Percentiles rank a stretch among this genome's conserved stretches.
Conservation (phyloP, 2,797 vertebrate species). For the Falco rusticolus region DNA sequence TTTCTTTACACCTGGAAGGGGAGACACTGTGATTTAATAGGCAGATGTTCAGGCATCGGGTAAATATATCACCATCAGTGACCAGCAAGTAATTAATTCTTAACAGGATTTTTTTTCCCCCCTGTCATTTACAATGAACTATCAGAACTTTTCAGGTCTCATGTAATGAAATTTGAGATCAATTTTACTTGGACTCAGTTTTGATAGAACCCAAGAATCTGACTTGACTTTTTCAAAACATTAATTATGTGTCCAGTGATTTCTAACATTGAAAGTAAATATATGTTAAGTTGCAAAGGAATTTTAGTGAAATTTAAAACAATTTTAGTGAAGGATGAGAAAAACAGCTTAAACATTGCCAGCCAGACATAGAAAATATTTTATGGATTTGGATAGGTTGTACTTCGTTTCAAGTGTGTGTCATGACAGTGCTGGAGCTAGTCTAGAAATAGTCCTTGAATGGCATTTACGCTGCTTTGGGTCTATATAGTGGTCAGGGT, state of each 20-base stretch:
- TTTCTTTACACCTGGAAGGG: neutral
- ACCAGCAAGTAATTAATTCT: neutral
- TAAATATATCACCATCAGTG: neutral
- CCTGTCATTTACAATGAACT: neutral
- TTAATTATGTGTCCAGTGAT: neutral
- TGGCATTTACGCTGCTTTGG: neutral
- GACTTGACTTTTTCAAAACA: neutral
- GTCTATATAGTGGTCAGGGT: neutral
- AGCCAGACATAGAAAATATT: neutral
- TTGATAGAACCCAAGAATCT: neutral
- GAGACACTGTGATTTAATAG: neutral
- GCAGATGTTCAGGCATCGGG: neutral
- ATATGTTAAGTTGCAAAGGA: neutral
- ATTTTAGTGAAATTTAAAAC: neutral
- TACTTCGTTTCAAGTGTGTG: neutral
- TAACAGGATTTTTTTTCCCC: neutral
- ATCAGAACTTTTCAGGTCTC: neutral
- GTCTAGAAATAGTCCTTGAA: neutral
- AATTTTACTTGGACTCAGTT: neutral
- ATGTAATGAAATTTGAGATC: neutral
- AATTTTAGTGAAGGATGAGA: neutral
- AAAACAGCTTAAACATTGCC: rapidly evolving
- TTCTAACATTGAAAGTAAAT: neutral
- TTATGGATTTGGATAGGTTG: neutral
- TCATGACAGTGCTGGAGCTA: neutral